Conservation (phyloP, 2,113 vertebrate species). For the Nyctereutes procyonoides region DNA sequence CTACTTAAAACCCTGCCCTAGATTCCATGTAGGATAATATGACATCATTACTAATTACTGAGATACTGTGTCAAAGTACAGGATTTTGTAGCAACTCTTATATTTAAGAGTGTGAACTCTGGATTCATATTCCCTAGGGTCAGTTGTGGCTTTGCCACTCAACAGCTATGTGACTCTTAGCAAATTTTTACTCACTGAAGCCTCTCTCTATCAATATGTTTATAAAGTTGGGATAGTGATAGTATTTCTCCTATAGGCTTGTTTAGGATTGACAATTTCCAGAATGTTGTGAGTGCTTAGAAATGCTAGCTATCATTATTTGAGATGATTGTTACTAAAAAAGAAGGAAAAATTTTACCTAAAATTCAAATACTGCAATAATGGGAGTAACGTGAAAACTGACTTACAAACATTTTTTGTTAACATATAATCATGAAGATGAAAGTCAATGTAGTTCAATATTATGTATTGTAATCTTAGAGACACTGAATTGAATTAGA, state of each 20-base stretch:
- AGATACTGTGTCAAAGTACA: background rate
- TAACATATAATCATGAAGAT: background rate
- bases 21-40: background rate
- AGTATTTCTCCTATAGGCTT: background rate
- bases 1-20: background rate
- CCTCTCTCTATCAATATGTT: background rate
- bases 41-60: background rate
- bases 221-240: background rate
- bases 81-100: background rate
- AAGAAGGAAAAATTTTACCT: background rate
- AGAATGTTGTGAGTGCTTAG: background rate
- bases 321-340: background rate
- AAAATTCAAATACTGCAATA: background rate
- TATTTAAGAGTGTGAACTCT: background rate
- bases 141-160: background rate
- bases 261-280: conserved; percentile 6
- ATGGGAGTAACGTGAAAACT: background rate
- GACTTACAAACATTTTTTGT: background rate
- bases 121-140: background rate
- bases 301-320: background rate
- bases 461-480: background rate
- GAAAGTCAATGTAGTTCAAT: background rate
- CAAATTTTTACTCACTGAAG: background rate
- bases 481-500: background rate
- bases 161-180: background rate